Evolutionary conservation across 2,797 vertebrate species (phyloP), one percentile per base, ranked within the genome.

Genomic region (Trematomus bernacchii): DNA sequence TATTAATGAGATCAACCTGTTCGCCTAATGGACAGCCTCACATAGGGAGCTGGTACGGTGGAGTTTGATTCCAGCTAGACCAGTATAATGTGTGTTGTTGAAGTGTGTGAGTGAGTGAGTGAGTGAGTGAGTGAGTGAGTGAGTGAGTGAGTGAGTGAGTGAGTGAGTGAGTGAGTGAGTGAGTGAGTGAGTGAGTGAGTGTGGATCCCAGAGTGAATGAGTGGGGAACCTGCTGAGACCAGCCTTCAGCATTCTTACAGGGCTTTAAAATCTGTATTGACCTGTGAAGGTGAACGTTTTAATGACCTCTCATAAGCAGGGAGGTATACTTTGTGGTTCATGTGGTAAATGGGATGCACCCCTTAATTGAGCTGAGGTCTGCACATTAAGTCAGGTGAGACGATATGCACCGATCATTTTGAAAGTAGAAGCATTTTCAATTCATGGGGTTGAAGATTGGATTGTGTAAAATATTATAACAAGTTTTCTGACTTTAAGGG

Each of bases 281-380:
- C 87, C 93, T 84, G 84, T 94, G 92, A 94, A 93, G 88, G 92
- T 91, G 89, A 93, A 73, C 54, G 84, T 89, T 87, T 94, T 91
- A 92, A 93, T 90, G 84, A 84, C 84, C 81, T 76, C 82, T 90
- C 66, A 82, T 91, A 72, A 84, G 82, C 79, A 79, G 82, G 85
- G 84, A 82, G 83, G 85, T 81, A 79, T 64, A 59, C 86, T 89
- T 42, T 53, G 75, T 77, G 75, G 85, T 85, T 92, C 82, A 92
- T 84, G 79, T 80, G 86, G 84, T 82, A 91, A 92, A 95, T 90
- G 87, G 74, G 82, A 93, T 89, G 83, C 83, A 76, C 70, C 48
- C 27, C 73, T 85, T 93, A 93, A 92, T 87, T 91, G 83, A 90
- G 89, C 91, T 88, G 82, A 90, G 86, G 85, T 74, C 72, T 73